These are phyloP conservation scores for Caenorhabditis elegans DNA, from an alignment of 1,140 invertebrate genomes.

Conservation along the genomic window WBcel235 BX284603.4:4466501-4467000, in stretches of 20 bases:
- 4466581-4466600: constrained; percentile 64
- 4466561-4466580: constrained; percentile 66
- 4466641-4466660: background rate
- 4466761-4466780: constrained; percentile 36
- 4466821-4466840: no score
- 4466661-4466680: constrained; percentile 53
- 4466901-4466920: no score
- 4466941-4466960: no score
- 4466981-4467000: no score
- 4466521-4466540: constrained; percentile 44
- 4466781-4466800: background rate
- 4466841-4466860: background rate
- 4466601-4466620: constrained; percentile 64
- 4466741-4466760: constrained; percentile 49
- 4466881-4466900: no score
- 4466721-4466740: constrained; percentile 10
- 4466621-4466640: constrained; percentile 34
- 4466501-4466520: background rate
- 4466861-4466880: background rate
- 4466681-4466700: constrained; percentile 51
- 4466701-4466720: constrained; percentile 55
- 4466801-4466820: no score
- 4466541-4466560: constrained; percentile 63
- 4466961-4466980: no score
- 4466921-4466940: no score